Conservation (phyloP, 64 coral and sea anemone genomes). For the Trachythela sp. region DNA sequence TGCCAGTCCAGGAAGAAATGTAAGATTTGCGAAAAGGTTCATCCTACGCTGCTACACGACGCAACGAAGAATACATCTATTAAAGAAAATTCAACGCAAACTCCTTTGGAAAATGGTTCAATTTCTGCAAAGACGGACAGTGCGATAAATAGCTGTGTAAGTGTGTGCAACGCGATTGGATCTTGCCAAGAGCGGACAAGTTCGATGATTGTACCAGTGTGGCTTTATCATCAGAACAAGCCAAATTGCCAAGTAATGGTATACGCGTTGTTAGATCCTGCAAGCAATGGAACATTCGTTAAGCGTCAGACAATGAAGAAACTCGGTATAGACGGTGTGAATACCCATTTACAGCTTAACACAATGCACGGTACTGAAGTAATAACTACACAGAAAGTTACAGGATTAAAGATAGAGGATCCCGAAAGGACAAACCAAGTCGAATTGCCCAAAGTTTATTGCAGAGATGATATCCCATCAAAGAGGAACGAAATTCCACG, state of each 20-base stretch:
- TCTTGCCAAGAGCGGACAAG: not conserved
- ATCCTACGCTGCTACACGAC: constrained; percentile 21
- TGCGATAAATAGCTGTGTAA: not conserved
- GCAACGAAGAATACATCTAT: not conserved
- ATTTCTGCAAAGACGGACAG: not conserved
- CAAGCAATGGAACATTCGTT: not conserved
- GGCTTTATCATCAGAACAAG: not conserved
- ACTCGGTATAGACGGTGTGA: not conserved
- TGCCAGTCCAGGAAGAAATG: constrained; percentile 28
- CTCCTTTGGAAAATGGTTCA: too few species aligned
- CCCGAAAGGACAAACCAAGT: not conserved
- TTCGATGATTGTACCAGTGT: constrained; percentile 14
- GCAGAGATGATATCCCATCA: not conserved
- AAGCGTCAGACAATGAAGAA: not conserved
- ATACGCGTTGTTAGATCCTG: not conserved
- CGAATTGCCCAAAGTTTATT: not conserved
- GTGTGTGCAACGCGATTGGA: not conserved
- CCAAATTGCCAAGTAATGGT: not conserved
- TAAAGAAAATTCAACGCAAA: not conserved
- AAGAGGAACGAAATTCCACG: not conserved
- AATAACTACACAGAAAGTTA: not conserved
- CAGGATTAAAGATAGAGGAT: not conserved
- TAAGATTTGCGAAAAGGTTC: not conserved
- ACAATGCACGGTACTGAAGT: not conserved
- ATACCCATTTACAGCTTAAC: not conserved